Conservation (phyloP, 2,888 invertebrate species). For the Pyralis farinalis region DNA sequence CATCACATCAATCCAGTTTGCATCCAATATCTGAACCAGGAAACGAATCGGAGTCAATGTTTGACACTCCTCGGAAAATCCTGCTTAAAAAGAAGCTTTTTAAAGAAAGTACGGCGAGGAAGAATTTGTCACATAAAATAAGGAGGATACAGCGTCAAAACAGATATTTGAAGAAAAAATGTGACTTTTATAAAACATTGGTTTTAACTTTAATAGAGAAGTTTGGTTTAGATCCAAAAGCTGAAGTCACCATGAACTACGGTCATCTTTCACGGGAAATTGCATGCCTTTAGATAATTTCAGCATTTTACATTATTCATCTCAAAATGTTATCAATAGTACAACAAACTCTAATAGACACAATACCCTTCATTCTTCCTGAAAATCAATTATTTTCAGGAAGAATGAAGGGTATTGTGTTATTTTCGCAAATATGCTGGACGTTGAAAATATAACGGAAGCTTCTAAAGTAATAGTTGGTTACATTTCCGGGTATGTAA, state of each 20-base stretch:
- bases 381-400: no score
- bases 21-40: constrained; percentile 3
- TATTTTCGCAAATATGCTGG: no score
- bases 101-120: constrained; percentile 14
- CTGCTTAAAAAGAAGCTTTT: constrained; percentile 15
- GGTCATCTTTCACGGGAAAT: constrained; percentile 4
- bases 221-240: constrained; percentile 4
- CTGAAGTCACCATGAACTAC: neutral
- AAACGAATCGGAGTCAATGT: constrained; percentile 20
- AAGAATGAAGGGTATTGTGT: no score
- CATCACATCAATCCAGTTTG: neutral
- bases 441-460: no score
- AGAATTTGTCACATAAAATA: constrained; percentile 14
- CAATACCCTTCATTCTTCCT: no score
- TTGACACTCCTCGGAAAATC: constrained; percentile 24
- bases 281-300: no score
- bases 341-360: no score
- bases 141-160: constrained; percentile 19
- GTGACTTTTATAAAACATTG: constrained; percentile 14
- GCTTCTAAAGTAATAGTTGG: no score
- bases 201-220: constrained; percentile 9
- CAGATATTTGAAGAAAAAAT: constrained; percentile 16
- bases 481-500: no score
- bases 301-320: no score
- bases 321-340: no score